These are phyloP conservation scores for Lithophane leautieri DNA, from an alignment of 2,888 invertebrate genomes.

Conservation along the genomic window DNA sequence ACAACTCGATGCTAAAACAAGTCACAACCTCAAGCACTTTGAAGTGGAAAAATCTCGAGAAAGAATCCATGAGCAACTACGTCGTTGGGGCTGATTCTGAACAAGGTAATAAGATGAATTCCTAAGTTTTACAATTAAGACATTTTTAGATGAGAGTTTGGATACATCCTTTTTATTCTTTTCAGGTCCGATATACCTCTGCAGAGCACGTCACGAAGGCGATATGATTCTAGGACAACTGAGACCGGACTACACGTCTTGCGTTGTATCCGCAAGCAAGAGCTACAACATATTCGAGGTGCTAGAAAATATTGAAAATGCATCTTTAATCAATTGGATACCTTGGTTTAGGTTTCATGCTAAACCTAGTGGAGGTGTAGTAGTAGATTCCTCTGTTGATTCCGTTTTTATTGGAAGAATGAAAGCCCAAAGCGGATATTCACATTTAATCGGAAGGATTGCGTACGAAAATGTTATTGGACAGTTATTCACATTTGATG, in stretches of 20 bases:
- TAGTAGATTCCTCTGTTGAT: slow-evolving; percentile 87
- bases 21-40: slow-evolving; percentile 95
- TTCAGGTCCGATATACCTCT: slow-evolving; percentile 92
- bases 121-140: not conserved
- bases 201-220: slow-evolving; percentile 93
- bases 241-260: slow-evolving; percentile 90
- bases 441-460: slow-evolving; percentile 93
- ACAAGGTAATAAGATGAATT: slow-evolving; percentile 73
- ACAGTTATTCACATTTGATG: slow-evolving; percentile 92
- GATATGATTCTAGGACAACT: slow-evolving; percentile 94
- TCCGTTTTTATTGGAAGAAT: slow-evolving; percentile 84
- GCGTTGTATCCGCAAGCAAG: slow-evolving; percentile 92
- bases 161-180: slow-evolving; percentile 26
- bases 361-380: slow-evolving; percentile 93
- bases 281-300: slow-evolving; percentile 92
- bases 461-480: slow-evolving; percentile 92
- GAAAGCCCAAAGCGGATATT: slow-evolving; percentile 79
- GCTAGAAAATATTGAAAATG: slow-evolving; percentile 94
- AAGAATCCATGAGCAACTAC: slow-evolving; percentile 88
- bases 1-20: slow-evolving; percentile 90
- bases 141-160: not conserved
- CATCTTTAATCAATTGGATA: slow-evolving; percentile 94
- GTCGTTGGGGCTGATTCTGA: slow-evolving; percentile 91
- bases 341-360: slow-evolving; percentile 93
- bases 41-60: slow-evolving; percentile 92